phyloP scores from a whole-genome alignment of 1,140 invertebrate species.

The Drosophila guanche region DNA sequence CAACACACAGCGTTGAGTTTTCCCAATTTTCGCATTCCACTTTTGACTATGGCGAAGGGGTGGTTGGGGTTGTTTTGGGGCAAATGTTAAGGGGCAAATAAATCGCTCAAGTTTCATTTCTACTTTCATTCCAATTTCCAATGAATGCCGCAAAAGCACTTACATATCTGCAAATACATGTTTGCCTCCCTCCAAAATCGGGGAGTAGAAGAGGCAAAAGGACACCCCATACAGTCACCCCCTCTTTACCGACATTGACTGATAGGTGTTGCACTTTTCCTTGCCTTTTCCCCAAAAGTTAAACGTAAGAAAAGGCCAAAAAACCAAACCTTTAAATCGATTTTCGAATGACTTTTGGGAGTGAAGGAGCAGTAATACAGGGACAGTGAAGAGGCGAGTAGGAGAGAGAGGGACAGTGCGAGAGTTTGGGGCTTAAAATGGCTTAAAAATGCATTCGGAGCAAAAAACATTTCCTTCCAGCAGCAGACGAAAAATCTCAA shows the following conservation, averaged over 20 bases:
- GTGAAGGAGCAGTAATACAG: background rate
- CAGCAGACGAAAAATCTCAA: too few species aligned
- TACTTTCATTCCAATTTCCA: constrained; percentile 24
- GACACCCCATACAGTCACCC: too few species aligned
- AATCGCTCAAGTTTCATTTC: constrained; percentile 65
- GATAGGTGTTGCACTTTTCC: too few species aligned
- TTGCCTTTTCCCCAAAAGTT: too few species aligned
- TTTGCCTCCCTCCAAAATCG: constrained; percentile 19
- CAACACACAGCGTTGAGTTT: background rate
- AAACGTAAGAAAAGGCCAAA: too few species aligned
- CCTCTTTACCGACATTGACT: too few species aligned
- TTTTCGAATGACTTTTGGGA: too few species aligned
- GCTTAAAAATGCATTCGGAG: background rate
- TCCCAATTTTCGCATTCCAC: constrained; percentile 53
- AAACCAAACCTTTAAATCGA: too few species aligned
- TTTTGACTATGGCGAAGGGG: constrained; percentile 28
- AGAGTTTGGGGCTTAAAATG: background rate
- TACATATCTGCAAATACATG: constrained; percentile 52
- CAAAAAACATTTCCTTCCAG: background rate
- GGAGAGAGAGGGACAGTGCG: constrained; percentile 41
- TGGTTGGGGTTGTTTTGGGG: constrained; percentile 30
- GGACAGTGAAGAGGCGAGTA: background rate
- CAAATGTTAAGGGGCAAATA: constrained; percentile 68
- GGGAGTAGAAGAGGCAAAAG: too few species aligned
- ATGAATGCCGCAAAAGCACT: constrained; percentile 39